These are phyloP conservation scores for Liodrosophila aerea DNA, from an alignment of 2,888 invertebrate species.

Conservation along the genomic window DNA sequence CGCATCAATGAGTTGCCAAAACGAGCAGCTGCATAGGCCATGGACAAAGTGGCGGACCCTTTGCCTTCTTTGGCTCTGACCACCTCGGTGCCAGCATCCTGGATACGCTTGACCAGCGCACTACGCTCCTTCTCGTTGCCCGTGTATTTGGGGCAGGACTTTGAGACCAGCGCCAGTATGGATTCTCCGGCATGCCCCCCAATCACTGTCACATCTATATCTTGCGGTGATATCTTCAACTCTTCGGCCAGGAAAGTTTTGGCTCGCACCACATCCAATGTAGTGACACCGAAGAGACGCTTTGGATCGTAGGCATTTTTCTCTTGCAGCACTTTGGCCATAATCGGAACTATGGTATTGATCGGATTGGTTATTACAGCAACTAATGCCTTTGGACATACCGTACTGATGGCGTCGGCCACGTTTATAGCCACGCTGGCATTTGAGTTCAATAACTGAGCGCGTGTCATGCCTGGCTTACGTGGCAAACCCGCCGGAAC, in stretches of 20 bases:
- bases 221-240: constrained; percentile 90
- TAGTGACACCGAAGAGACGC: constrained; percentile 97
- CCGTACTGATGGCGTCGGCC: constrained; percentile 88
- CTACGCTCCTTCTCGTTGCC: constrained; percentile 90
- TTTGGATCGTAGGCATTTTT: constrained; percentile 92
- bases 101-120: constrained; percentile 93
- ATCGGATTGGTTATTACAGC: constrained; percentile 98
- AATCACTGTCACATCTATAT: constrained; percentile 93
- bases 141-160: constrained; percentile 90
- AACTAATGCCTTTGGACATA: constrained; percentile 93
- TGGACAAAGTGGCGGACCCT: constrained; percentile 97
- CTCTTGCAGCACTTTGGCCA: constrained; percentile 92
- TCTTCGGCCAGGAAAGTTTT: constrained; percentile 95
- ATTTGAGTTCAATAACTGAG: constrained; percentile 97
- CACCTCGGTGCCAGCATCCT: constrained; percentile 97
- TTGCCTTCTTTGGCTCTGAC: constrained; percentile 96
- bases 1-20: constrained; percentile 91
- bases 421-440: constrained; percentile 95
- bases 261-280: constrained; percentile 95
- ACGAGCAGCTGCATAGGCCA: constrained; percentile 97
- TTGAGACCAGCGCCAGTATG: constrained; percentile 96
- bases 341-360: constrained; percentile 98
- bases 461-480: constrained; percentile 97
- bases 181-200: constrained; percentile 98
- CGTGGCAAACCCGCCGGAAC: constrained; percentile 98